A percentile compares a stretch with the other conserved stretches of the same genome.
phyloP scores from a whole-genome alignment of 2,888 invertebrate genomes.

The Acheta domesticus region DNA sequence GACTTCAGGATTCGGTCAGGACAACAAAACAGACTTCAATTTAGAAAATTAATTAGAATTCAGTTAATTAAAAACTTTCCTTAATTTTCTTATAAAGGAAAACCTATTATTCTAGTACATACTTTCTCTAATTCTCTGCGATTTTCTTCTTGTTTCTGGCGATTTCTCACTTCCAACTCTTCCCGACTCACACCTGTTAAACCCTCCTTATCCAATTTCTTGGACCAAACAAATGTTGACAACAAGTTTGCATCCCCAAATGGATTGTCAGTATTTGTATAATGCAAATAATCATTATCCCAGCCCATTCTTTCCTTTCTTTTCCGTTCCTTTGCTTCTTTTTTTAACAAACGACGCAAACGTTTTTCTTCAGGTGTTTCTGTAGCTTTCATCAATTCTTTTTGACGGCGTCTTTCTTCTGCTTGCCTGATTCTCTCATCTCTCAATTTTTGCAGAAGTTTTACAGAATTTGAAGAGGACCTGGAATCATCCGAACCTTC shows the following conservation, averaged over 20 bases:
- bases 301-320: slow-evolving; percentile 92
- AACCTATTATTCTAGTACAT: slow-evolving; percentile 3
- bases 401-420: slow-evolving; percentile 64
- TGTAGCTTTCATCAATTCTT: slow-evolving; percentile 75
- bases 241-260: slow-evolving; percentile 95
- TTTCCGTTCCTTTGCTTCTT: slow-evolving; percentile 83
- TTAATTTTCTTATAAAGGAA: not conserved
- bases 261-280: slow-evolving; percentile 97
- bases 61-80: no score
- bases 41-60: no score
- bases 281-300: slow-evolving; percentile 95
- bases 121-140: slow-evolving; percentile 88
- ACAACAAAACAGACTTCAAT: no score
- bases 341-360: slow-evolving; percentile 78
- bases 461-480: slow-evolving; percentile 58
- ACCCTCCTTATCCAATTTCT: slow-evolving; percentile 93
- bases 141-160: slow-evolving; percentile 87
- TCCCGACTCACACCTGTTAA: slow-evolving; percentile 70
- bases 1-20: no score
- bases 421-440: slow-evolving; percentile 63
- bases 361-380: slow-evolving; percentile 96
- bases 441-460: slow-evolving; percentile 68
- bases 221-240: slow-evolving; percentile 94
- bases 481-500: slow-evolving; percentile 36
- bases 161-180: slow-evolving; percentile 76